These are phyloP conservation scores for Eristalinus sepulchralis DNA, from an alignment of 2,888 invertebrate genomes.

Conservation along the genomic window DNA sequence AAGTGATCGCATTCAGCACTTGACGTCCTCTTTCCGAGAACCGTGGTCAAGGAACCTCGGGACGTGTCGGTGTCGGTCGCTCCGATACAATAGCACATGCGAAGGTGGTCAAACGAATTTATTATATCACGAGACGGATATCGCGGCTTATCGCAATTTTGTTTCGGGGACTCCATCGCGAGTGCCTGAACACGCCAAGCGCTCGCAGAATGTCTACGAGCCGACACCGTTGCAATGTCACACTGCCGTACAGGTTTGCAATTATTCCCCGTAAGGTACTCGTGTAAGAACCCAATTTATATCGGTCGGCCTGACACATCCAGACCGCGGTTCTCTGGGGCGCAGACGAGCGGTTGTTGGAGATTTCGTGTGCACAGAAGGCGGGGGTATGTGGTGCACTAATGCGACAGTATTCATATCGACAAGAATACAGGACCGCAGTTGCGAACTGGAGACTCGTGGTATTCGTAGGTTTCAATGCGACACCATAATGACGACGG, in stretches of 20 bases:
- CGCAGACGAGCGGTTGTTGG: background rate
- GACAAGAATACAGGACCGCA: background rate
- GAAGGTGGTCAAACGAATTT: slow-evolving; percentile 68
- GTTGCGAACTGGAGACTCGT: background rate
- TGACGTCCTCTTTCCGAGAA: background rate
- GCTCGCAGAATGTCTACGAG: background rate
- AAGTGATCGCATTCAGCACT: background rate
- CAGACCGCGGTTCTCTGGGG: slow-evolving; percentile 17
- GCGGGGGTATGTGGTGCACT: background rate
- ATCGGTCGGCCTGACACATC: slow-evolving; percentile 26
- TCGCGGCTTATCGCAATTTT: slow-evolving; percentile 66
- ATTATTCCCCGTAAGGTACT: slow-evolving; percentile 30
- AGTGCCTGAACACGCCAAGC: background rate
- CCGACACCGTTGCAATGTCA: slow-evolving; percentile 11
- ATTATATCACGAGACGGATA: slow-evolving; percentile 61
- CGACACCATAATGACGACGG: background rate
- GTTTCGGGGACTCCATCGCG: slow-evolving; percentile 35
- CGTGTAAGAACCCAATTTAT: slow-evolving; percentile 48
- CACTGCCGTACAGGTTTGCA: slow-evolving; percentile 3
- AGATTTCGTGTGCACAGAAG: background rate
- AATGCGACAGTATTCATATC: slow-evolving; percentile 23
- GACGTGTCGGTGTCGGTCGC: background rate
- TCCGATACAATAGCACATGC: slow-evolving; percentile 10
- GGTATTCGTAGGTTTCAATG: background rate
- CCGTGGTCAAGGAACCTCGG: background rate